These are phyloP conservation scores for Chelonoidis abingdonii DNA, from an alignment of 2,113 vertebrate genomes.

Conservation along the genomic window DNA sequence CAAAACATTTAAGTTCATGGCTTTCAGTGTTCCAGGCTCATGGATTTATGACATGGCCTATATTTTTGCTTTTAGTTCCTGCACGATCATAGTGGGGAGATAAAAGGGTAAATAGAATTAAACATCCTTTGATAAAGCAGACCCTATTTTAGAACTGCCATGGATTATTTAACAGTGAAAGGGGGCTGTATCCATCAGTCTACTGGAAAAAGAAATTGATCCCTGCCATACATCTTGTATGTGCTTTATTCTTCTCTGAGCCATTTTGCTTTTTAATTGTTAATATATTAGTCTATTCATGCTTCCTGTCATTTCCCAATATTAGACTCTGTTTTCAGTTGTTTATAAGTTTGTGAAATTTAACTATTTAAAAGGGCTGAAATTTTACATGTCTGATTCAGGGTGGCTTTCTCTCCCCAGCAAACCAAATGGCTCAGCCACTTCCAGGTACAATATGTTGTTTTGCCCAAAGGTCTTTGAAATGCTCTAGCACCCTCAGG, in stretches of 20 bases:
- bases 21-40: neutral
- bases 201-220: neutral
- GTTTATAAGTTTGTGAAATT: neutral
- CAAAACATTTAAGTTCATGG: conserved; percentile 7
- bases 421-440: neutral
- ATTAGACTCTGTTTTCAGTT: neutral
- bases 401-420: neutral
- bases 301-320: neutral
- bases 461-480: neutral
- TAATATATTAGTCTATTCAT: neutral
- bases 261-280: neutral
- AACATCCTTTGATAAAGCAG: neutral
- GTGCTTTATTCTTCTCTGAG: neutral
- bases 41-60: neutral
- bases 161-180: neutral
- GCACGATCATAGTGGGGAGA: neutral
- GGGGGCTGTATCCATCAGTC: neutral
- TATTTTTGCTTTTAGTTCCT: neutral
- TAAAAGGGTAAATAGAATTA: neutral
- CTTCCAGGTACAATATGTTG: neutral
- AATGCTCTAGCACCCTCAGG: neutral
- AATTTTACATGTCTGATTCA: neutral
- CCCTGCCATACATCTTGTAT: neutral
- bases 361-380: neutral
- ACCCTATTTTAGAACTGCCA: neutral